Percentiles rank a stretch among this genome's conserved stretches.
Evolutionary conservation across 2,888 invertebrate species (phyloP).

Genomic region (Myopa testacea): DNA sequence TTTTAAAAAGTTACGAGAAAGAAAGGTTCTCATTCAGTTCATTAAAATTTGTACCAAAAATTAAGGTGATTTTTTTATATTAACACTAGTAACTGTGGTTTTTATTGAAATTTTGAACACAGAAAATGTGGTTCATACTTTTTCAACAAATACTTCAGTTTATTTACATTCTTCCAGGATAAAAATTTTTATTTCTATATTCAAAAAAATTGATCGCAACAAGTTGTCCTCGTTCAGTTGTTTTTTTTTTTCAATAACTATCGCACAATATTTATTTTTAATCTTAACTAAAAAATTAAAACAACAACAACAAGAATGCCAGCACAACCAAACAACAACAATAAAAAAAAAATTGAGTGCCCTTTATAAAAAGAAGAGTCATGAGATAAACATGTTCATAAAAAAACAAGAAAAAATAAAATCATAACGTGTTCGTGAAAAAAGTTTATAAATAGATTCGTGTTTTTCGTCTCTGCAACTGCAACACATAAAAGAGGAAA

Average conservation of each 20-base stretch:
- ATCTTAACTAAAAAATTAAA: background rate
- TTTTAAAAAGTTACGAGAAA: background rate
- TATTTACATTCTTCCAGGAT: too few relatives aligned
- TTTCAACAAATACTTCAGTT: too few relatives aligned
- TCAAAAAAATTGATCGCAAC: background rate
- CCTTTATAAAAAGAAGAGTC: constrained; percentile 38
- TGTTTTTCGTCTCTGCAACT: background rate
- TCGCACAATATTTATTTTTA: background rate
- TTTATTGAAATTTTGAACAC: background rate
- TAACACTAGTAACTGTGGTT: background rate
- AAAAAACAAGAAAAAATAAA: constrained; percentile 25
- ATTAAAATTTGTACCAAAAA: background rate
- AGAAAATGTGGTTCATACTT: background rate
- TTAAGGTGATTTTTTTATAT: constrained; percentile 14
- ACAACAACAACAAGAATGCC: constrained; percentile 3
- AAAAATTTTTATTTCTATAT: too few relatives aligned
- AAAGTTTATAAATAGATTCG: constrained; percentile 30
- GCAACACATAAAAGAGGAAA: background rate
- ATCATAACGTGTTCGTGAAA: constrained; percentile 31
- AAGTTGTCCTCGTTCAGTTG: constrained; percentile 5
- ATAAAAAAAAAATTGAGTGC: constrained; percentile 48
- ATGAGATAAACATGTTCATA: background rate
- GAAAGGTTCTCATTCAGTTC: too few relatives aligned
- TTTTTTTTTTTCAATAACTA: background rate
- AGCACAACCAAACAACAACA: constrained; percentile 6